Conservation (phyloP, 2,113 vertebrate genomes). For the Peromyscus leucopus region DNA sequence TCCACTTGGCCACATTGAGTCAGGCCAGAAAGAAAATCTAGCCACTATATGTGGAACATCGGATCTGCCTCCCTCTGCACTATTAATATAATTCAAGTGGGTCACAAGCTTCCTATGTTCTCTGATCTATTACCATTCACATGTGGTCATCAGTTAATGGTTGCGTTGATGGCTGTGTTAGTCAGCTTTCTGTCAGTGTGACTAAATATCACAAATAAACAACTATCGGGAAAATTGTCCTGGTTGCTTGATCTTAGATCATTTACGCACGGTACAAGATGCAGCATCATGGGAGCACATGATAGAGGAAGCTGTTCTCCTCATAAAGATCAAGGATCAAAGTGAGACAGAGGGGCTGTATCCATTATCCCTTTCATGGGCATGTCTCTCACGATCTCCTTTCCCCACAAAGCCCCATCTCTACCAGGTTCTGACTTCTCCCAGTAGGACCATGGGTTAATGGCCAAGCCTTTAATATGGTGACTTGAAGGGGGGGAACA, state of each 20-base stretch:
- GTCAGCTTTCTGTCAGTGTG: neutral
- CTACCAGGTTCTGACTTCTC: neutral
- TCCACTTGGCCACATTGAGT: neutral
- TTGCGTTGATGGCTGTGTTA: neutral
- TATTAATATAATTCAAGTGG: neutral
- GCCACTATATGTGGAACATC: neutral
- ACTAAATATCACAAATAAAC: neutral
- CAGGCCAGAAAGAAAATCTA: too few species aligned
- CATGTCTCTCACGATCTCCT: neutral
- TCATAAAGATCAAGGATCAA: neutral
- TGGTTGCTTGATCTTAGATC: neutral
- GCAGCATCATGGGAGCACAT: too few species aligned
- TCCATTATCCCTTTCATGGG: neutral
- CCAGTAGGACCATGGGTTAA: neutral
- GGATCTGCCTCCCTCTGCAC: neutral
- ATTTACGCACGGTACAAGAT: neutral
- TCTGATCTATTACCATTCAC: neutral
- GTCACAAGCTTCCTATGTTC: neutral
- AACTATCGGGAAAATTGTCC: neutral
- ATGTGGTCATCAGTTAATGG: neutral
- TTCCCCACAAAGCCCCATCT: neutral
- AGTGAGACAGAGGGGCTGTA: too few species aligned
- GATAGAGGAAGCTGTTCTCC: neutral
- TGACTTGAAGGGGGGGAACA: too few species aligned
- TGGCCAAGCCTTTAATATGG: too few species aligned